Evolutionary conservation across 2,888 invertebrate species (phyloP).

Genomic region (Orthonychiurus folsomi): DNA sequence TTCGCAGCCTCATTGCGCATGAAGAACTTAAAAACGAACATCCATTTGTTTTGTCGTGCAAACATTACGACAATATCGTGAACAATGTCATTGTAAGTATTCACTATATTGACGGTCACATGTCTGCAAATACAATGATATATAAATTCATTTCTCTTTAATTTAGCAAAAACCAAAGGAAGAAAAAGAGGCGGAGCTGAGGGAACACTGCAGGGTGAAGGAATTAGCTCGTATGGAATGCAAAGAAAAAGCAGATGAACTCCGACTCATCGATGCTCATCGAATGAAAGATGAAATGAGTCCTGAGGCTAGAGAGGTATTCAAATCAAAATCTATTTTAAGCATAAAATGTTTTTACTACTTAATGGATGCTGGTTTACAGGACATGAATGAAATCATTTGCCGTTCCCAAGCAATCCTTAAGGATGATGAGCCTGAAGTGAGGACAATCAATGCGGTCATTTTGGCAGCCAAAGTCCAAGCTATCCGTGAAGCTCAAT

Average conservation of each 20-base stretch:
- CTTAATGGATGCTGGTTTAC: too few species aligned
- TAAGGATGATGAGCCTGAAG: constrained; percentile 46
- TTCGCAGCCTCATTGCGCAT: constrained; percentile 32
- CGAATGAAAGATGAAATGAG: constrained; percentile 31
- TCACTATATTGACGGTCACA: not conserved
- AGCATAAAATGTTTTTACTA: not conserved
- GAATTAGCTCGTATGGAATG: constrained; percentile 23
- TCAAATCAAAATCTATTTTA: not conserved
- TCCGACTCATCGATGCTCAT: constrained; percentile 30
- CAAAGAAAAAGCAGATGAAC: constrained; percentile 30
- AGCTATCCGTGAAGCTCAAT: constrained; percentile 74
- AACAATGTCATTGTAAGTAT: constrained; percentile 23
- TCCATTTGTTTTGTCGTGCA: constrained; percentile 30
- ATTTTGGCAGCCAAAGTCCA: constrained; percentile 76
- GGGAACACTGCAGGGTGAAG: constrained; percentile 14
- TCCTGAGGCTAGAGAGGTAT: constrained; percentile 34
- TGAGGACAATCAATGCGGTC: constrained; percentile 63
- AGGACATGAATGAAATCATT: constrained; percentile 35
- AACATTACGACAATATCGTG: constrained; percentile 27
- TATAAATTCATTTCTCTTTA: not conserved
- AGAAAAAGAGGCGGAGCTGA: constrained; percentile 26
- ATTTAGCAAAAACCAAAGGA: constrained; percentile 24
- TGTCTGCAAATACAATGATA: too few species aligned
- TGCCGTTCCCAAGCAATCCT: constrained; percentile 32
- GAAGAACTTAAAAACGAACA: constrained; percentile 39